Evolutionary conservation across 2,888 invertebrate species (phyloP), one percentile per base, ranked within the genome.

Genomic region (Lepidochitona cinerea): DNA sequence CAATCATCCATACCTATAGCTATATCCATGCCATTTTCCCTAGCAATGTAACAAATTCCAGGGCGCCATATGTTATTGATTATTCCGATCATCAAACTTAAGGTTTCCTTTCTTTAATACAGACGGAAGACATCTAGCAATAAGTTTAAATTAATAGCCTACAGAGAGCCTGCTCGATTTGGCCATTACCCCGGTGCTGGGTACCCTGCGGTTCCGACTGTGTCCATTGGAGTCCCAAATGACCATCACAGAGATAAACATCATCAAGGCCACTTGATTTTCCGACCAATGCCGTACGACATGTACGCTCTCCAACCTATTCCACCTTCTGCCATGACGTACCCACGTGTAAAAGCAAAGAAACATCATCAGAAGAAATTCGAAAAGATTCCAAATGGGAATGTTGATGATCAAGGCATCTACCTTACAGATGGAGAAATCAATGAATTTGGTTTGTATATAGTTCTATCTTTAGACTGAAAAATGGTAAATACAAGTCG

Each of bases 231-330:
- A 14, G 59, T 29, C 4, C 29, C 29, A 59, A 32, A 59, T 29
- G 29, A 32, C 2, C 59, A 59, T 29, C 59, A 59, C 59, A 32
- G 12, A 3, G 26, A 59, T 14, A 32, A 59, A 23, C 4, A 18
- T 26, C 26, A 32, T 2, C 59, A 59, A 14, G 59, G 59, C 4
- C 59, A 32, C 23, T 29, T 59, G 59, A 59, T 59, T 14, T 59
- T 59, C 59, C 23, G 59, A 29, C 59, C 59, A 29, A 59, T 59
- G 59, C 59, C 59, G 26, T 59, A 59, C 29, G 59, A 59, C 59
- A 59, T 59, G 59, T 59, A 59, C 59, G 9, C 59, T 26, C 32
- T 59, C 14, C 59, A 59, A 32, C 59, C 59, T 26, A 29, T 59
- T 14, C 32, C 59, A 9, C 4, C 23, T 7, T 54, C 54, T n/a